Evolutionary conservation across 2,113 vertebrate genomes (phyloP).

Genomic region (Mesembrinibis cayennensis): DNA sequence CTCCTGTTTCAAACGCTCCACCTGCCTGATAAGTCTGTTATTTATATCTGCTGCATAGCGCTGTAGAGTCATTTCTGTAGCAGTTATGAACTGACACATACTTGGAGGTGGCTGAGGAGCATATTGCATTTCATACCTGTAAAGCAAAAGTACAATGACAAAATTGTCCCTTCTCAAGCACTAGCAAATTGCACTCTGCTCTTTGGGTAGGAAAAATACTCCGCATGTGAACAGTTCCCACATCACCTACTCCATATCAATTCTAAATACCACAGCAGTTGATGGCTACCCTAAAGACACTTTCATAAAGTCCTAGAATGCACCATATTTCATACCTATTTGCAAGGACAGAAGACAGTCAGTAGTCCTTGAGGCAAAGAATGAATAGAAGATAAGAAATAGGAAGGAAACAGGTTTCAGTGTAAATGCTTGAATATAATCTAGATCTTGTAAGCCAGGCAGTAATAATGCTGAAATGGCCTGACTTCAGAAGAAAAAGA

Average conservation of each 20-base stretch:
- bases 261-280: neutral
- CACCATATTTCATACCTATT: rapidly evolving
- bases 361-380: neutral
- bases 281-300: neutral
- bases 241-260: neutral
- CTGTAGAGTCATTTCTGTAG: constrained; percentile 89
- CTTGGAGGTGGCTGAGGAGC: constrained; percentile 85
- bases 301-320: neutral
- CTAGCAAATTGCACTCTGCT: neutral
- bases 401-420: neutral
- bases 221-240: neutral
- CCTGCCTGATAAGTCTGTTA: constrained; percentile 84
- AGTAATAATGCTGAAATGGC: neutral
- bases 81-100: constrained; percentile 87
- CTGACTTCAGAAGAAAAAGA: neutral
- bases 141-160: neutral
- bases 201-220: neutral
- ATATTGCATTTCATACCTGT: constrained; percentile 92
- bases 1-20: constrained; percentile 92
- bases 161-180: rapidly evolving
- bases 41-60: constrained; percentile 90
- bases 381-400: neutral
- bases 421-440: neutral
- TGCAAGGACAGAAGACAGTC: neutral
- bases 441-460: neutral